A percentile compares a stretch with the other conserved stretches of the same genome.
Evolutionary conservation across 1,140 invertebrate genomes (phyloP).

Genomic region (Zaprionus nigranus): DNA sequence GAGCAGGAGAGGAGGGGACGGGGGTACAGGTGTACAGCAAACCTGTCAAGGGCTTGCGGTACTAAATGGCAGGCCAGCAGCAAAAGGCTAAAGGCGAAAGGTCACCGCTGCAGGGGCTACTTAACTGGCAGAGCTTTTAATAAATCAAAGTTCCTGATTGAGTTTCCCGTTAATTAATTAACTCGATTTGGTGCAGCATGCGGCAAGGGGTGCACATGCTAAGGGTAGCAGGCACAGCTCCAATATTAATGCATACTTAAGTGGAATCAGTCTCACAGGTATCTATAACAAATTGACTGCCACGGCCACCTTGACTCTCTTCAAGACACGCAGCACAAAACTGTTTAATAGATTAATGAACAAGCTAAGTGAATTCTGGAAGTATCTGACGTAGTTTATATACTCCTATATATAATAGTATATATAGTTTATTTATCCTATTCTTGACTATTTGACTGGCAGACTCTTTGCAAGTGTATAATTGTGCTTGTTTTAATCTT

Average conservation of each 20-base stretch:
- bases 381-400: too few species aligned
- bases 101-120: neutral
- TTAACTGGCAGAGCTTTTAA: slow-evolving; percentile 18
- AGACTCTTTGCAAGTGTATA: too few species aligned
- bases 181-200: slow-evolving; percentile 30
- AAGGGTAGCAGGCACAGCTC: neutral
- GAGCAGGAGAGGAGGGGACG: rapidly evolving
- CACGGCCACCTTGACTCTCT: neutral
- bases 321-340: neutral
- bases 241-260: neutral
- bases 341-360: neutral
- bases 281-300: slow-evolving; percentile 4
- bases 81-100: slow-evolving; percentile 4
- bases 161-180: slow-evolving; percentile 21
- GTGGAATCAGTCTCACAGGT: slow-evolving; percentile 2
- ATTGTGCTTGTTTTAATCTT: too few species aligned
- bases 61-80: neutral
- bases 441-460: too few species aligned
- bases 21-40: neutral
- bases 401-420: too few species aligned
- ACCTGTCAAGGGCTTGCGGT: neutral
- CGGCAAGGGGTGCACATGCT: neutral
- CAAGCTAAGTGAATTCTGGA: neutral
- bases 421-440: too few species aligned
- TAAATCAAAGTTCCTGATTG: slow-evolving; percentile 36